Evolutionary conservation across 2,113 vertebrate genomes (phyloP), one percentile per base, ranked within the genome.

Genomic region (Antidorcas marsupialis): DNA sequence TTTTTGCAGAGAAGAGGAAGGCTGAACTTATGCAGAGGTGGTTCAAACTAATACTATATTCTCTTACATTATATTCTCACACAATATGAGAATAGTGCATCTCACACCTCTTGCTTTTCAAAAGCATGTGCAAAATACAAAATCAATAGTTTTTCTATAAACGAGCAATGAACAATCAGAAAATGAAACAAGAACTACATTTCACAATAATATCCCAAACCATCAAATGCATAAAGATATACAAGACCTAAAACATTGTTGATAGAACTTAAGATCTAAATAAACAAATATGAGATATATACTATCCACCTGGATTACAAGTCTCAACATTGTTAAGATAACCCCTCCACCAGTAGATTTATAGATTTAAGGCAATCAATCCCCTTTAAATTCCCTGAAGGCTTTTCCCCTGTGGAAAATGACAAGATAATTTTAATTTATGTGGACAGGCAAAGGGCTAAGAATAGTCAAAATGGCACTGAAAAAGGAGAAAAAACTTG

Each of bases 381-480:
- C 27, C 30, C 33, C 79, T 81, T 85, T 6, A 79, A 88, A 93
- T 76, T 53, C 8, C 47, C 30, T 90, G 6, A 6, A 93, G 39
- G 43, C 0, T 89, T 94, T 93, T 17, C 52, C n/a, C 33, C 84
- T 50, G 2, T 23, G 10, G 28, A 93, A 71, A 93, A 12, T 52
- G n/a, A 88, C 6, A 79, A 89, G 81, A 93, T 50, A 13, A 76
- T 45, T 84, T 92, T 59, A 78, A 60, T 81, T 93, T 96, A 94
- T 74, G 91, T 98, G 82, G 59, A 89, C 90, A 94, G 25, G 88
- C 23, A 79, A 94, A 95, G 59, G n/a, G 67, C 62, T 45, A 89
- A 92, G 14, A 87, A 84, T 16, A 81, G 25, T 93, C 82, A 88
- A 91, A 83, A 95, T 0, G 33, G 13, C 64, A 27, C 64, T 95